Evolutionary conservation across 2,797 vertebrate genomes (phyloP), one percentile per base, ranked within the genome.

Genomic region (Hippocampus kuda): DNA sequence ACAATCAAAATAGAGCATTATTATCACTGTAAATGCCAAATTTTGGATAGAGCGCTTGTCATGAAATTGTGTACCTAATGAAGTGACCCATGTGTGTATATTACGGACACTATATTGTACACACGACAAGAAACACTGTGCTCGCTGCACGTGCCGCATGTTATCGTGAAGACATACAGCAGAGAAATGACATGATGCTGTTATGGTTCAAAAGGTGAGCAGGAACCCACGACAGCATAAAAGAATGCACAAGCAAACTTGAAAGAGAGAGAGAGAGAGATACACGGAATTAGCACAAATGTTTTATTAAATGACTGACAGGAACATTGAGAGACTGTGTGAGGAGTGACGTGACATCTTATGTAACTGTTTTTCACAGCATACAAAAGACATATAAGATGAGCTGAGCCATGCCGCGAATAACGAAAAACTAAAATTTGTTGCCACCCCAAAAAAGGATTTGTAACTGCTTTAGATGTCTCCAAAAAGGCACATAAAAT

Each of bases 201-300:
- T 72, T 64, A 81, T 30, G 42, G 68, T 71, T 74, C 71, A 73
- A 71, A 78, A 70, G 18, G 71, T 77, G 72, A 70, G 34, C 63
- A 4, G 46, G 46, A 72, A 74, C 26, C 44, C 68, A 60, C 30
- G 53, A 69, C 57, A 22, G 69, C 11, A 15, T 63, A 59, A 48
- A 6, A 53, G 48, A 66, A 66, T 66, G 16, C n/a, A 20, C 26
- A 6, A 18, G 5, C 6, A 24, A 60, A 20, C 27, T 30, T 30
- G 64, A 57, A 22, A 11, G 51, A 18, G 24, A 1, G 60, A n/a
- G 64, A 54, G 24, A 1, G 60, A 34, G 64, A 57, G 24, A 1
- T 84, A 12, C 79, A 44, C 68, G 68, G 77, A 86, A 81, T 74
- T 76, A 75, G 72, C 75, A 72, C 71, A 34, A 27, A 70, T 56